Base-by-base conservation (phyloP, 2,888 invertebrate genomes). In the Enchytraeus crypticus region DNA sequence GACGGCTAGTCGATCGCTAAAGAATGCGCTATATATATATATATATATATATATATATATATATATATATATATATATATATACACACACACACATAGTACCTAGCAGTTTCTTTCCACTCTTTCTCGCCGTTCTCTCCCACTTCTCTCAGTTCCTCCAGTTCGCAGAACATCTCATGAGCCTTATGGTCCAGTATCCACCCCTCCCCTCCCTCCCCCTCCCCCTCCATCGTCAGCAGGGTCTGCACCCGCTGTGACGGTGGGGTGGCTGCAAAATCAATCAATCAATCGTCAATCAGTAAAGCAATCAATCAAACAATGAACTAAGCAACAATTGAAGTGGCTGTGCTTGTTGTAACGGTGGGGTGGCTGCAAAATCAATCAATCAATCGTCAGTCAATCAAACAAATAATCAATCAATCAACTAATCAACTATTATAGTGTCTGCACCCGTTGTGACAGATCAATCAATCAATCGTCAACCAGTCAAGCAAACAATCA, bases 21-120 rank as follows among this genome's bases (percentile, higher is more conserved):
- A n/a, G n/a, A n/a, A n/a, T n/a, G n/a, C n/a, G n/a, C n/a, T n/a
- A n/a, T n/a, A n/a, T n/a, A n/a, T n/a, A n/a, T n/a, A n/a, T n/a
- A n/a, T n/a, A n/a, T n/a, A n/a, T n/a, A n/a, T n/a, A n/a, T n/a
- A n/a, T n/a, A n/a, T n/a, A n/a, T n/a, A n/a, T n/a, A n/a, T n/a
- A n/a, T n/a, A n/a, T n/a, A n/a, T n/a, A n/a, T n/a, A n/a, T n/a
- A n/a, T n/a, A n/a, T n/a, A n/a, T n/a, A n/a, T n/a, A n/a, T n/a
- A n/a, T n/a, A n/a, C n/a, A n/a, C n/a, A n/a, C n/a, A n/a, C n/a
- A n/a, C n/a, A n/a, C n/a, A n/a, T n/a, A n/a, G n/a, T 18, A 85
- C 84, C 86, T 85, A 53, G 96, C 96, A n/a, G 93, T 93, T 82
- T 97, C 96, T 79, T 92, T 90, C 97, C 97, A 97, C 81, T 96